Conservation (phyloP, 2,113 vertebrate species). For the Echinops telfairi region DNA sequence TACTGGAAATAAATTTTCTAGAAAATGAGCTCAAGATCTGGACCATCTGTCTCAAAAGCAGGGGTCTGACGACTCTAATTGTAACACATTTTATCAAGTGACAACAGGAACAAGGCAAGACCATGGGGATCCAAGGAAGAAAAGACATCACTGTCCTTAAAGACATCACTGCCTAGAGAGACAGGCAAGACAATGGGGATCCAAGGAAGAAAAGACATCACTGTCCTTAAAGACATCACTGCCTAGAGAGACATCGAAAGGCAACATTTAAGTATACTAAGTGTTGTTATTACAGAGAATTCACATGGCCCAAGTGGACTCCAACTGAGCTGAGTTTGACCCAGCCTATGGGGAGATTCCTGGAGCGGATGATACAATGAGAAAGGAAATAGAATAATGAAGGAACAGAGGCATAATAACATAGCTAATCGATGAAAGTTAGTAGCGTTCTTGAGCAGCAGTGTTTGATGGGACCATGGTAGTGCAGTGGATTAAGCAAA, state of each 20-base stretch:
- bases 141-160: neutral
- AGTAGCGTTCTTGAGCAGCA: neutral
- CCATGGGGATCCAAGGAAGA: too few relatives aligned
- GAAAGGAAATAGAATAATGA: neutral
- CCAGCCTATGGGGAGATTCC: neutral
- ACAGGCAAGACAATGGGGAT: neutral
- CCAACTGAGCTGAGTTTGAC: neutral
- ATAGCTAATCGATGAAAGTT: neutral
- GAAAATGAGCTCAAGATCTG: neutral
- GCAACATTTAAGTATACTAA: neutral
- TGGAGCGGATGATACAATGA: neutral
- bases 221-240: neutral
- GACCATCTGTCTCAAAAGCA: neutral
- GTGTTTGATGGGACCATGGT: neutral
- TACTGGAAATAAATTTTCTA: slow-evolving; percentile 36
- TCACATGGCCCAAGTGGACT: neutral
- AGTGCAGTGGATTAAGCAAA: too few relatives aligned
- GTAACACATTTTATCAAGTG: neutral
- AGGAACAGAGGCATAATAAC: neutral
- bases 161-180: neutral
- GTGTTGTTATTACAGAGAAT: neutral
- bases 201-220: too few relatives aligned
- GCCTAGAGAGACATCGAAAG: neutral
- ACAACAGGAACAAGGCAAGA: too few relatives aligned
- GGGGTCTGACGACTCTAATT: neutral